Evolutionary conservation across 2,888 invertebrate genomes (phyloP).

Genomic region (Drosophila setosimentum): DNA sequence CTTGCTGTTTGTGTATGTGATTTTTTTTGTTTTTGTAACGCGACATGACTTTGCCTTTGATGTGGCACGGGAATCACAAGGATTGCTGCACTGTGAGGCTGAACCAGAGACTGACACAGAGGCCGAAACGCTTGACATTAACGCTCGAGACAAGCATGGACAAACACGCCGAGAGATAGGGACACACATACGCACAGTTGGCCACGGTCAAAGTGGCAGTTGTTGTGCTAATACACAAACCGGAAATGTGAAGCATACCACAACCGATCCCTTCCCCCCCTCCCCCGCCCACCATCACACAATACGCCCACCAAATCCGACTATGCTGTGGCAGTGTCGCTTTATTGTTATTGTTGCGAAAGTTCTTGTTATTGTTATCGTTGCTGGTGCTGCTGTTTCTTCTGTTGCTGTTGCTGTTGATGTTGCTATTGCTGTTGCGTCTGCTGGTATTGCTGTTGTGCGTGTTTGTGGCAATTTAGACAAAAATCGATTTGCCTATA

Average conservation of each 20-base stretch:
- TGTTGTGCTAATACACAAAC: conserved; percentile 60
- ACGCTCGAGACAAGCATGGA: conserved; percentile 31
- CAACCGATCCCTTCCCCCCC: neutral
- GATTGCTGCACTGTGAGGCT: conserved; percentile 22
- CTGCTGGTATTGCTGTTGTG: conserved; percentile 43
- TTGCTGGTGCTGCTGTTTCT: conserved; percentile 26
- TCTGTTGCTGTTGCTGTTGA: conserved; percentile 19
- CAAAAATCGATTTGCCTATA: conserved; percentile 82
- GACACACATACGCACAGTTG: conserved; percentile 17
- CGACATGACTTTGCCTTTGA: conserved; percentile 65
- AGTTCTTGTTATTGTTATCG: conserved; percentile 65
- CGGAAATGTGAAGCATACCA: conserved; percentile 36
- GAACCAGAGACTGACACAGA: conserved; percentile 6
- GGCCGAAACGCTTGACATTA: conserved; percentile 46
- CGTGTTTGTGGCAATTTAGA: conserved; percentile 80
- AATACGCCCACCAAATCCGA: neutral
- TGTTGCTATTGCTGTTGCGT: conserved; percentile 34
- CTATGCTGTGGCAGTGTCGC: conserved; percentile 49
- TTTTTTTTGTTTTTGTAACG: conserved; percentile 16
- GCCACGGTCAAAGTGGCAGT: conserved; percentile 56
- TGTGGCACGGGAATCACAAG: conserved; percentile 50
- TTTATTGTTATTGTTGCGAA: conserved; percentile 67
- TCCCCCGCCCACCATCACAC: no score
- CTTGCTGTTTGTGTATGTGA: neutral
- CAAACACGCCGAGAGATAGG: neutral